Conservation (phyloP, 1,140 invertebrate genomes). For the Aphidius ervi region DNA sequence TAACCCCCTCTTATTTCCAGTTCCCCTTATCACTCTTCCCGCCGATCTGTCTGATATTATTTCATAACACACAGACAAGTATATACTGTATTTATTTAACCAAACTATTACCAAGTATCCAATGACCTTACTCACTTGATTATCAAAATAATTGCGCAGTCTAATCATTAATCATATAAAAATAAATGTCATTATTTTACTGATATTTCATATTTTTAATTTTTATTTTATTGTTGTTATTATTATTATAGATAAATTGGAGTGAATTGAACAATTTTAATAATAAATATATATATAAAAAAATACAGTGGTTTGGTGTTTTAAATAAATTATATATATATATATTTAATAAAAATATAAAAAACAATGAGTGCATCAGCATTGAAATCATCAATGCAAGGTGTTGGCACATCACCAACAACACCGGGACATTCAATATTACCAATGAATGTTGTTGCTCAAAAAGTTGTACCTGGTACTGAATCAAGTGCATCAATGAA, state of each 20-base stretch:
- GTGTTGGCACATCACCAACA: slow-evolving; percentile 40
- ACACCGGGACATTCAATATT: slow-evolving; percentile 45
- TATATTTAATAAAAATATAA: not conserved
- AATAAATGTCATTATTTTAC: not conserved
- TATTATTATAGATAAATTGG: no score
- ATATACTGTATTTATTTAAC: not conserved
- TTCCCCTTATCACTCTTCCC: slow-evolving; percentile 14
- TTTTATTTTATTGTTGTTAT: no score
- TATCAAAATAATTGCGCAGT: not conserved
- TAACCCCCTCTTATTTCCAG: slow-evolving; percentile 31
- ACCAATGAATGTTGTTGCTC: slow-evolving; percentile 49
- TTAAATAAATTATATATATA: not conserved
- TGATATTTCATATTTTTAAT: no score
- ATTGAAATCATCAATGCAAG: slow-evolving; percentile 44
- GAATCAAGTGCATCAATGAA: slow-evolving; percentile 44
- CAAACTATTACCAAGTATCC: not conserved
- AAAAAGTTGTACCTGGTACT: slow-evolving; percentile 43
- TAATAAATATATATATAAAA: no score
- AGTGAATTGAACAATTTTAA: no score
- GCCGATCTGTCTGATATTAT: slow-evolving; percentile 19
- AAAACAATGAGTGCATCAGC: slow-evolving; percentile 41
- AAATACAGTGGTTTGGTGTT: no score
- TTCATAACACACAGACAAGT: not conserved
- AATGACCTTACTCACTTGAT: not conserved
- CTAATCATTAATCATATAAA: no score